Evolutionary conservation across 2,113 vertebrate species (phyloP), one percentile per base, ranked within the genome.

Genomic region (Manacus vitellinus): DNA sequence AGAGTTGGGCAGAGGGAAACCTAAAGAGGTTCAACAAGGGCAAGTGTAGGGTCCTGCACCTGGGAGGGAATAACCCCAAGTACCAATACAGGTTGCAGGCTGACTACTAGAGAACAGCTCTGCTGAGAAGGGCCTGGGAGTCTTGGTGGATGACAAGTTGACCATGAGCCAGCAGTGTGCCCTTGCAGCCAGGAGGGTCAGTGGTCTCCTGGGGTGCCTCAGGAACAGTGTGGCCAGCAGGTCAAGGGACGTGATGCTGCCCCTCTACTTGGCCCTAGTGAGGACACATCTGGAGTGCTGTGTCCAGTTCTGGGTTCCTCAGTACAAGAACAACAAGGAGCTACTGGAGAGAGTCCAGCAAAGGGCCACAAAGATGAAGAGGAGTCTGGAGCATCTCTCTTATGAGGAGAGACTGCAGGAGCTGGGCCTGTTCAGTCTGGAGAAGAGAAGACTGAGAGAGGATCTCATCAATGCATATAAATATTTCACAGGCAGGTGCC

Each of bases 121-220:
- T 41, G 11, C 25, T 9, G 63, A 55, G 55, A 41, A 41, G 47
- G 21, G 31, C 18, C 25, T 55, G 0, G 4, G 28, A 47, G 39
- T 62, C 16, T 7, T 31, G 47, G 17, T 55, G 21, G 8, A 10
- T 76, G 21, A n/a, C 24, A 54, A 39, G 28, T 4, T 75, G 41
- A 2, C 25, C 8, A 1, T 22, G 47, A 76, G 46, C 30, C 24
- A 30, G 55, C 30, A 35, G 30, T 18, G 31, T 51, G n/a, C 39
- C 28, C n/a, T 31, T 55, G 31, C 10, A 14, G n/a, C 21, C 25
- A 27, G n/a, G 24, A 54, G n/a, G 14, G 24, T 11, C 24, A 61
- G 0, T 41, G 39, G 16, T 25, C 10, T 24, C 20, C 70, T 39
- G 20, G 16, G 24, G 6, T 39, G 30, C 6, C 17, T 22, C 5